Evolutionary conservation across 2,797 vertebrate species (phyloP).

Genomic region (Gallinago nigripennis): DNA sequence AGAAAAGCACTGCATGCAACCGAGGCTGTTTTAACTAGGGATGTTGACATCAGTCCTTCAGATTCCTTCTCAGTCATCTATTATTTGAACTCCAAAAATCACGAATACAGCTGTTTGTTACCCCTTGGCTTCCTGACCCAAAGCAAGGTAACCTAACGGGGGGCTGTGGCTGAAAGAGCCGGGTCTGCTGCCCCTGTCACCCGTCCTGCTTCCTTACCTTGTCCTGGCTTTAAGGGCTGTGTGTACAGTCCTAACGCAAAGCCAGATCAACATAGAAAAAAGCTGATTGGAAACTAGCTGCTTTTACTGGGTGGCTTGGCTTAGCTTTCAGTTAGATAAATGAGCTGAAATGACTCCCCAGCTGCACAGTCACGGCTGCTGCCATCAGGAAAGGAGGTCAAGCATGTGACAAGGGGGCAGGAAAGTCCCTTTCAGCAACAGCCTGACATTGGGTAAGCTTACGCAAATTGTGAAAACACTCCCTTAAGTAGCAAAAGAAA

Average conservation of each 20-base stretch:
- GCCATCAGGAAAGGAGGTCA: slow-evolving; percentile 19
- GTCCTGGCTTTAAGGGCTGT: background rate
- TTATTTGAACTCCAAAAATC: background rate
- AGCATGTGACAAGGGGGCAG: background rate
- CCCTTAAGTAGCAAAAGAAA: background rate
- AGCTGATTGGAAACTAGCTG: background rate
- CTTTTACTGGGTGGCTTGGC: background rate
- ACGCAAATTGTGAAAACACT: background rate
- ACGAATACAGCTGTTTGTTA: background rate
- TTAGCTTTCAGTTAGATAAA: background rate
- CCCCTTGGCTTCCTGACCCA: background rate
- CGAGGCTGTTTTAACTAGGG: background rate
- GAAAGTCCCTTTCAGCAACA: background rate
- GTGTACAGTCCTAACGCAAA: rapidly evolving
- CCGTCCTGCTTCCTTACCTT: background rate
- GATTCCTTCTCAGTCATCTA: background rate
- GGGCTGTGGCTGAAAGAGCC: background rate
- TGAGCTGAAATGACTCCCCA: background rate
- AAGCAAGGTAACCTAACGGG: background rate
- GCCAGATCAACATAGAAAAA: background rate
- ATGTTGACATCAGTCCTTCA: background rate
- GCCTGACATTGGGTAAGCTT: background rate
- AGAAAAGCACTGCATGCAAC: background rate
- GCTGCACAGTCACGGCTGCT: background rate
- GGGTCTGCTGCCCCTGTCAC: background rate